phyloP scores from a whole-genome alignment of 2,888 invertebrate genomes.

The Cryptus armator region DNA sequence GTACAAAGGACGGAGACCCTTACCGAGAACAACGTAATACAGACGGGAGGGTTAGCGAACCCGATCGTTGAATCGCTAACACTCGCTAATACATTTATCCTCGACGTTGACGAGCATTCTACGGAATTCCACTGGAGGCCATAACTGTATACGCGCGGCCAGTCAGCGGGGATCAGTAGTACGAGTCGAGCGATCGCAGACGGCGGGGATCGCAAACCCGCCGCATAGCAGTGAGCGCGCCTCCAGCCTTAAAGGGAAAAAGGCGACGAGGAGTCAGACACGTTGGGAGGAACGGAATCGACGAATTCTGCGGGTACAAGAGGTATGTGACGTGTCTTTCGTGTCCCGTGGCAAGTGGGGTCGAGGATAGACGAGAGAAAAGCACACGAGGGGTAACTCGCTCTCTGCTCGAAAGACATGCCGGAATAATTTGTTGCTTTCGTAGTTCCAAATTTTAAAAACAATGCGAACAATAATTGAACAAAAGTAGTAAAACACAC shows the following conservation, averaged over 20 bases:
- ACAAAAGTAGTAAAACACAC: too few relatives aligned
- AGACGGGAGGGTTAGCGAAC: neutral
- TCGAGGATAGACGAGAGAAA: too few relatives aligned
- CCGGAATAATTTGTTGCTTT: too few relatives aligned
- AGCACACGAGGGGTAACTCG: too few relatives aligned
- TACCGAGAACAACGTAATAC: constrained; percentile 1
- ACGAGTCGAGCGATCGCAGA: constrained; percentile 59
- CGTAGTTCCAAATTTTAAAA: too few relatives aligned
- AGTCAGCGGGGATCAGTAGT: constrained; percentile 30
- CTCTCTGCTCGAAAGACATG: too few relatives aligned
- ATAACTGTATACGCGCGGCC: constrained; percentile 8
- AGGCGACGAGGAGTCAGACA: constrained; percentile 25
- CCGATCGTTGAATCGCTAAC: constrained; percentile 26
- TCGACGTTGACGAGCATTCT: neutral
- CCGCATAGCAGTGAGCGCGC: neutral
- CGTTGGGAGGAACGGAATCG: neutral
- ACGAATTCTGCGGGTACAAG: neutral
- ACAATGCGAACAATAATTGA: too few relatives aligned
- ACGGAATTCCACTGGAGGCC: constrained; percentile 29
- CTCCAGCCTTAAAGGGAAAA: constrained; percentile 28
- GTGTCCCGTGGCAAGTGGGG: neutral
- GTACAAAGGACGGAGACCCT: constrained; percentile 9
- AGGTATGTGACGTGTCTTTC: neutral
- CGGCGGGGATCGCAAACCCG: constrained; percentile 10
- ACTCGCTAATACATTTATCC: constrained; percentile 35